Conservation (phyloP, 2,888 invertebrate species). For the Prosopocoilus inquinatus region DNA sequence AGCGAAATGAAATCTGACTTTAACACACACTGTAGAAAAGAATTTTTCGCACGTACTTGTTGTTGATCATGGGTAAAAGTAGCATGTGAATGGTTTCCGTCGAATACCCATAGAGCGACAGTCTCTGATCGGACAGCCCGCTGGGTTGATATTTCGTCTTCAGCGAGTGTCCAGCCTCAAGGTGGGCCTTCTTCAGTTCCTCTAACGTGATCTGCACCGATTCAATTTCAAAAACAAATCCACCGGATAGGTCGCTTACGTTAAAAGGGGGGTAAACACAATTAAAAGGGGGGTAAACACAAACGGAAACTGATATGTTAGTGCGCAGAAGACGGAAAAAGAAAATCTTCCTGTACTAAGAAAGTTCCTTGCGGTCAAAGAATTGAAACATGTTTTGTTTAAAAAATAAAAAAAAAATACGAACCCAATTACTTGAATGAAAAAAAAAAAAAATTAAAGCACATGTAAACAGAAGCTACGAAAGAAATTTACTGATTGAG, state of each 20-base stretch:
- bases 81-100: slow-evolving; percentile 93
- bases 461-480: not conserved
- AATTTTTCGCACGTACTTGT: slow-evolving; percentile 49
- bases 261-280: not conserved
- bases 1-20: not conserved
- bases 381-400: too few relatives aligned
- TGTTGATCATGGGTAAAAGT: slow-evolving; percentile 93
- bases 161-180: slow-evolving; percentile 41
- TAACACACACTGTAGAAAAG: not conserved
- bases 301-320: not conserved
- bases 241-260: not conserved
- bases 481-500: slow-evolving; percentile 5
- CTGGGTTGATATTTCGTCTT: slow-evolving; percentile 52
- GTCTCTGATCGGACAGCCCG: slow-evolving; percentile 74
- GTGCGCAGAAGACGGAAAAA: not conserved
- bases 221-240: not conserved
- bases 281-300: not conserved
- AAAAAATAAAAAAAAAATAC: slow-evolving; percentile 1
- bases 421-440: not conserved
- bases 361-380: too few relatives aligned
- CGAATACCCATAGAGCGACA: slow-evolving; percentile 91
- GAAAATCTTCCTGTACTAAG: not conserved
- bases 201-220: slow-evolving; percentile 73
- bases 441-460: slow-evolving; percentile 4
- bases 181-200: slow-evolving; percentile 67